A percentile compares a stretch with the other conserved stretches of the same genome.
Conservation (phyloP, 2,797 vertebrate species). For the Streptopelia turtur region DNA sequence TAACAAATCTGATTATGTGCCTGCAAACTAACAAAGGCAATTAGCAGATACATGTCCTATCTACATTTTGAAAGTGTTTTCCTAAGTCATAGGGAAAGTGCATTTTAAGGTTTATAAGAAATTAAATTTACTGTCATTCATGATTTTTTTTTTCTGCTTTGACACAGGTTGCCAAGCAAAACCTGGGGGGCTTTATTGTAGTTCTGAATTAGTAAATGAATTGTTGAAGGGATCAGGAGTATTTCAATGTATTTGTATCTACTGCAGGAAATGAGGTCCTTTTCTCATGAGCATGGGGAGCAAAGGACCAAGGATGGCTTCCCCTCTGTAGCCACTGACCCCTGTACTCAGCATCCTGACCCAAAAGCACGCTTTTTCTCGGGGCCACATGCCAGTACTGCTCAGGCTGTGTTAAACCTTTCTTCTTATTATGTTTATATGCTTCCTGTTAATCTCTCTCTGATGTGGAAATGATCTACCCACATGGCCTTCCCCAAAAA, state of each 20-base stretch:
- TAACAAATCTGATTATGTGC: conserved; percentile 24
- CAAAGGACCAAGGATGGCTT: conserved; percentile 13
- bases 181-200: neutral
- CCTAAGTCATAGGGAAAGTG: neutral
- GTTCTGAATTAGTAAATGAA: neutral
- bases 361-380: conserved; percentile 18
- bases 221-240: conserved; percentile 17
- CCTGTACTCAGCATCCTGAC: neutral
- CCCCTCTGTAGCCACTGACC: neutral
- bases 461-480: neutral
- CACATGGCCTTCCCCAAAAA: neutral
- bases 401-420: neutral
- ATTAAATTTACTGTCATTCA: neutral
- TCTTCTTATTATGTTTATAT: neutral
- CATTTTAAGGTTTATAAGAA: neutral
- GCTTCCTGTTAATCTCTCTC: conserved; percentile 1
- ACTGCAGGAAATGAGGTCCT: neutral
- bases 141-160: neutral
- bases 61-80: conserved; percentile 12
- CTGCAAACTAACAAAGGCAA: neutral
- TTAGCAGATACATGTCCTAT: neutral
- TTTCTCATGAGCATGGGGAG: neutral
- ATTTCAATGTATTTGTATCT: neutral
- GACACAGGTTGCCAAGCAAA: neutral
- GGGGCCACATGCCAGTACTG: neutral